A percentile compares a stretch with the other conserved stretches of the same genome.
These are phyloP conservation scores for Gavialis gangeticus DNA, from an alignment of 2,113 vertebrate species.

Conservation along the genomic window DNA sequence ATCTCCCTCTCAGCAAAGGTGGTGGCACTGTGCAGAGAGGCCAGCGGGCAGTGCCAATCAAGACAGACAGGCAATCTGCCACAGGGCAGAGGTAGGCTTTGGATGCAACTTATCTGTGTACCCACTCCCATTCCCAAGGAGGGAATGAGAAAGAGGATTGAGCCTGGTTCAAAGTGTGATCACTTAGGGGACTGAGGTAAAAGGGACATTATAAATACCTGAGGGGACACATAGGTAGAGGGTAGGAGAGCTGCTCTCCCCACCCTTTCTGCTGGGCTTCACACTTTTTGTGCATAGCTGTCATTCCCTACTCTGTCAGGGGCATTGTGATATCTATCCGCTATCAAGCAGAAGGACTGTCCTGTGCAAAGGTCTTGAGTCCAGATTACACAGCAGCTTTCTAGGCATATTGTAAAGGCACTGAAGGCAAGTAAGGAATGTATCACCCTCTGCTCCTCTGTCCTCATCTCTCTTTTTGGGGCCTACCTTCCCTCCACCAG, in stretches of 20 bases:
- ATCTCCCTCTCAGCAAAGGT: too few relatives aligned
- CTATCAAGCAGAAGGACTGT: neutral
- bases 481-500: neutral
- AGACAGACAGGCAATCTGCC: neutral
- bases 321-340: neutral
- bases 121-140: too few relatives aligned
- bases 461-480: neutral
- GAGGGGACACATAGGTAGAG: neutral
- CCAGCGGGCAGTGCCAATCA: neutral
- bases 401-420: neutral
- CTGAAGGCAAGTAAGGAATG: neutral
- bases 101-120: neutral
- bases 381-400: neutral
- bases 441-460: neutral
- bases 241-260: neutral
- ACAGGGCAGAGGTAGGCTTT: too few relatives aligned
- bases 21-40: neutral
- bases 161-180: neutral
- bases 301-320: neutral
- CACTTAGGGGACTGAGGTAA: neutral
- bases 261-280: neutral
- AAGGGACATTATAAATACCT: neutral
- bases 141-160: neutral
- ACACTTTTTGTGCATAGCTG: neutral
- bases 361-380: neutral